A percentile compares a stretch with the other conserved stretches of the same genome.
phyloP scores from a whole-genome alignment of 2,113 vertebrate species.

The Prinia subflava region DNA sequence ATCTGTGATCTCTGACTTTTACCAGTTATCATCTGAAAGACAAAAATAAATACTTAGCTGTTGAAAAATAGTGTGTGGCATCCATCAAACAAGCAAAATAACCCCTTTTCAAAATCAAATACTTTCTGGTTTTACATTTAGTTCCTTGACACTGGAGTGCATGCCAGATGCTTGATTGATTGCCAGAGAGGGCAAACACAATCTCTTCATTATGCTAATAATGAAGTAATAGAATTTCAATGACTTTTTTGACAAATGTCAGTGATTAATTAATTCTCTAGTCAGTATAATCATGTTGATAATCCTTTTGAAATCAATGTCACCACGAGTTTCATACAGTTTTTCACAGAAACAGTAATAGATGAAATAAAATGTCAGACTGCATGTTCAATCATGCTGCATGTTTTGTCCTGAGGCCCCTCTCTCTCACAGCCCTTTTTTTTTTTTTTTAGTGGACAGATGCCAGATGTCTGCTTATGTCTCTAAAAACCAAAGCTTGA shows the following conservation, averaged over 20 bases:
- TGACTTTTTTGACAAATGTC: slow-evolving; percentile 34
- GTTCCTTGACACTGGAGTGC: slow-evolving; percentile 1
- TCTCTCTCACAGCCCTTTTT: neutral
- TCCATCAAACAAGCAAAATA: neutral
- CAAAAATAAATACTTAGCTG: neutral
- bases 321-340: neutral
- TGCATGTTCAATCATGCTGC: neutral
- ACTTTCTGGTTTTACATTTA: neutral
- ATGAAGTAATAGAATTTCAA: slow-evolving; percentile 41
- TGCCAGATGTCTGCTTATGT: neutral
- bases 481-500: neutral
- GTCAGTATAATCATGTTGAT: slow-evolving; percentile 3
- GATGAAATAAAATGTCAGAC: neutral
- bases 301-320: slow-evolving; percentile 44
- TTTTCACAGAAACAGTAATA: neutral
- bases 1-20: neutral
- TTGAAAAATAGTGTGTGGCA: neutral
- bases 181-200: slow-evolving; percentile 32
- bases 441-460: neutral
- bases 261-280: slow-evolving; percentile 48
- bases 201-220: slow-evolving; percentile 60
- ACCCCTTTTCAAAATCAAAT: neutral
- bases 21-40: neutral
- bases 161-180: slow-evolving; percentile 28
- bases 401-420: neutral